phyloP scores from a whole-genome alignment of 2,888 invertebrate species.

The Slavum lentiscoides region DNA sequence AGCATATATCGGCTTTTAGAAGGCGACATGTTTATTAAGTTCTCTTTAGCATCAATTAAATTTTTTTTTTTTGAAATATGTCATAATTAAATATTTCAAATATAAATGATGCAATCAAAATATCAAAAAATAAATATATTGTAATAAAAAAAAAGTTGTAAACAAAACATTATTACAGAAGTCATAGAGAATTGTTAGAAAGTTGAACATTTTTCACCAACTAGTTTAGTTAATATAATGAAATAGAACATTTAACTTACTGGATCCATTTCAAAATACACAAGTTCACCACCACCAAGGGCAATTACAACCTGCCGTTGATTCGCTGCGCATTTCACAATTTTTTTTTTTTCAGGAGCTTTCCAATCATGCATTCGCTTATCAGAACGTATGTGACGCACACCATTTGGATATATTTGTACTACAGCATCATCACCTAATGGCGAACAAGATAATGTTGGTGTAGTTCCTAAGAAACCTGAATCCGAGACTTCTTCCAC shows the following conservation, averaged over 20 bases:
- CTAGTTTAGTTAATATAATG: no score
- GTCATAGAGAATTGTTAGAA: no score
- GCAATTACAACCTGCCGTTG: slow-evolving; percentile 98
- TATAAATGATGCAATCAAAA: slow-evolving; percentile 15
- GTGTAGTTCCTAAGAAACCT: slow-evolving; percentile 97
- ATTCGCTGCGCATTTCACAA: slow-evolving; percentile 97
- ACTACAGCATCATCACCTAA: slow-evolving; percentile 97
- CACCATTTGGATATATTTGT: slow-evolving; percentile 98
- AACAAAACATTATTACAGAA: no score
- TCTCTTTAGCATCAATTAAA: slow-evolving; percentile 24
- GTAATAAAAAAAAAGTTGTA: no score
- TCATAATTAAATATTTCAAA: slow-evolving; percentile 52
- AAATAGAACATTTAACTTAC: slow-evolving; percentile 66
- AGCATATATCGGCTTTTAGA: slow-evolving; percentile 57
- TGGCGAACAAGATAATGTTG: slow-evolving; percentile 96
- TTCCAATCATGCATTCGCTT: slow-evolving; percentile 99
- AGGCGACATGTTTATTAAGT: slow-evolving; percentile 60
- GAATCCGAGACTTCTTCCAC: slow-evolving; percentile 99
- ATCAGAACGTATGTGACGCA: slow-evolving; percentile 96
- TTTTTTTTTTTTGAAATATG: slow-evolving; percentile 50
- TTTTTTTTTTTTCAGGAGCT: slow-evolving; percentile 94
- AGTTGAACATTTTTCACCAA: no score
- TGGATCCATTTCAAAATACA: slow-evolving; percentile 99
- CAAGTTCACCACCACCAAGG: slow-evolving; percentile 93
- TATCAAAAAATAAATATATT: neutral